Conservation (phyloP, 1,140 invertebrate genomes). For the Pseudoatta argentina region DNA sequence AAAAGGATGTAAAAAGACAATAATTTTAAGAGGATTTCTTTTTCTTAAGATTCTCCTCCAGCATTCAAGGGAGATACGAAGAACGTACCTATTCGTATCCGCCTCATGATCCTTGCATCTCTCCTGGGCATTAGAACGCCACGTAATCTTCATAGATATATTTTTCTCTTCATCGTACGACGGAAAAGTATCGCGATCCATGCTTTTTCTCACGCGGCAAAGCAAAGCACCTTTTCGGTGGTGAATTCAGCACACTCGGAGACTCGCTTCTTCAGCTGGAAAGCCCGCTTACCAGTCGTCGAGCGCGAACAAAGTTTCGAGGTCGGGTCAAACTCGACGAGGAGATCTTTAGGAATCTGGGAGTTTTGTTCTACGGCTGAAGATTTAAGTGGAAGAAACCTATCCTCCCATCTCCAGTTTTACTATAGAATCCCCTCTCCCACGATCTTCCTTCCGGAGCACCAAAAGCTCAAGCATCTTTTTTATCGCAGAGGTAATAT, state of each 20-base stretch:
- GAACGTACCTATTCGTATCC: slow-evolving; percentile 18
- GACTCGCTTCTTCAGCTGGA: slow-evolving; percentile 45
- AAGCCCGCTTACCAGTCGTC: slow-evolving; percentile 49
- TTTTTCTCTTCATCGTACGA: not conserved
- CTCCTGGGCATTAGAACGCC: not conserved
- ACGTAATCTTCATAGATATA: slow-evolving; percentile 46
- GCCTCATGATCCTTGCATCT: slow-evolving; percentile 40
- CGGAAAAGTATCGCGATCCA: not conserved
- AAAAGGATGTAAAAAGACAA: slow-evolving; percentile 17
- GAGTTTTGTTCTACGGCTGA: slow-evolving; percentile 62
- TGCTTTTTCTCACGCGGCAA: slow-evolving; percentile 38
- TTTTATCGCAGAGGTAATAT: slow-evolving; percentile 58
- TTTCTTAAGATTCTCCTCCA: slow-evolving; percentile 5
- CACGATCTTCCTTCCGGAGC: not conserved
- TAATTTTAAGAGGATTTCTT: slow-evolving; percentile 39
- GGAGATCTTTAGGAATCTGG: slow-evolving; percentile 55
- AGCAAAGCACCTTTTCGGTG: slow-evolving; percentile 7
- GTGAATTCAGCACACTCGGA: slow-evolving; percentile 41
- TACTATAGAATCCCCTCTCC: not conserved
- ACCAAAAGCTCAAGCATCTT: slow-evolving; percentile 42
- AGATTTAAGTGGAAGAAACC: slow-evolving; percentile 55
- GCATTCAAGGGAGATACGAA: slow-evolving; percentile 3
- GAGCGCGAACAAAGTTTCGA: slow-evolving; percentile 56
- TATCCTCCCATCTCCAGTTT: slow-evolving; percentile 33
- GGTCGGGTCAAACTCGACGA: slow-evolving; percentile 47